phyloP scores from a whole-genome alignment of 2,888 invertebrate species.

The Sarcophaga subvicina region DNA sequence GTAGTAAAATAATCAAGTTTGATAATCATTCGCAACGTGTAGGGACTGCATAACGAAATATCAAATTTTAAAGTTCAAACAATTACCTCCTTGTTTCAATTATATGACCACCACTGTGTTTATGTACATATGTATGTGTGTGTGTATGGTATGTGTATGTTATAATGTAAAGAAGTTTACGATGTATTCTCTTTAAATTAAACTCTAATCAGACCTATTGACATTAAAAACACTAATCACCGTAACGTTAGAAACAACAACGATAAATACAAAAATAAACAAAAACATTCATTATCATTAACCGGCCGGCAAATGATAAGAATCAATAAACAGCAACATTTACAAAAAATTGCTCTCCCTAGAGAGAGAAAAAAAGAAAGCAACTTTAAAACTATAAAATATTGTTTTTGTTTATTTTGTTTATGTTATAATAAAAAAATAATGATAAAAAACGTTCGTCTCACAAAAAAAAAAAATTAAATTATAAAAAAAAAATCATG shows the following conservation, averaged over 20 bases:
- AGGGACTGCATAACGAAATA: too few relatives aligned
- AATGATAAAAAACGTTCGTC: not conserved
- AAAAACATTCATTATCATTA: not conserved
- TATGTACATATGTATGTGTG: too few relatives aligned
- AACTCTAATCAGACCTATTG: conserved; percentile 14
- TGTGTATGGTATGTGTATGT: too few relatives aligned
- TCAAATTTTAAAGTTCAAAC: too few relatives aligned
- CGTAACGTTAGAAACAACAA: not conserved
- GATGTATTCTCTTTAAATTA: not conserved
- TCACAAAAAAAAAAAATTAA: not conserved
- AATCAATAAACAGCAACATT: conserved; percentile 8
- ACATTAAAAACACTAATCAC: not conserved
- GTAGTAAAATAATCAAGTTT: too few relatives aligned
- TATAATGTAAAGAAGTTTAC: not conserved
- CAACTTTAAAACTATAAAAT: conserved; percentile 3
- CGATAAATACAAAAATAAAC: not conserved
- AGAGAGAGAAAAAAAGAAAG: conserved; percentile 10
- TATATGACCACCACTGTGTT: too few relatives aligned
- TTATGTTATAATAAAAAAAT: not conserved
- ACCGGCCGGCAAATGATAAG: conserved; percentile 41
- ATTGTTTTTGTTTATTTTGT: not conserved
- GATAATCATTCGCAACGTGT: too few relatives aligned
- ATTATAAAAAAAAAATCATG: conserved; percentile 7
- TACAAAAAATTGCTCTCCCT: conserved; percentile 14
- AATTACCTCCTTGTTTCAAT: too few relatives aligned